phyloP scores from a whole-genome alignment of 2,888 invertebrate genomes.

The Subacronicta megacephala region DNA sequence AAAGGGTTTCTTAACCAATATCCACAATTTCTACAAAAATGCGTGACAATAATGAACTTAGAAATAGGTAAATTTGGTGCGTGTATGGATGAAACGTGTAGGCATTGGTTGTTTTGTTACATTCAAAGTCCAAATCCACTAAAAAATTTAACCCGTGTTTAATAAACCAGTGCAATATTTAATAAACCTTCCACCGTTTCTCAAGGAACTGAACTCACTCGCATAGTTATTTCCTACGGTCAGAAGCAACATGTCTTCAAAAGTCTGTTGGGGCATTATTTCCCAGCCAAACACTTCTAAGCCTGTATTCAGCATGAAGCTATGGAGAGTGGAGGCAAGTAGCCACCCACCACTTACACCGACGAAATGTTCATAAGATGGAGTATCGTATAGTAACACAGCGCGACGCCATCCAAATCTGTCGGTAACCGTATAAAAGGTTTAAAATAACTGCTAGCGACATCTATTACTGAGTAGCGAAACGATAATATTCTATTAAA shows the following conservation, averaged over 20 bases:
- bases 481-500: conserved; percentile 15
- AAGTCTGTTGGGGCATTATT: conserved; percentile 73
- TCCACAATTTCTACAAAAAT: not conserved
- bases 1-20: not conserved
- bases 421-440: conserved; percentile 53
- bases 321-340: conserved; percentile 93
- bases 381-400: conserved; percentile 93
- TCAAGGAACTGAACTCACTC: conserved; percentile 85
- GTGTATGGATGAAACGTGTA: not conserved
- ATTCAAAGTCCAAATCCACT: too few species aligned
- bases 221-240: conserved; percentile 86
- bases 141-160: conserved; percentile 4
- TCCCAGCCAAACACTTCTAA: conserved; percentile 75
- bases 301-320: conserved; percentile 81
- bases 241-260: conserved; percentile 85
- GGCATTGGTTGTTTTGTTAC: too few species aligned
- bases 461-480: conserved; percentile 66
- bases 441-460: conserved; percentile 48
- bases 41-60: not conserved
- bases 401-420: conserved; percentile 93
- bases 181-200: conserved; percentile 27
- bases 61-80: not conserved
- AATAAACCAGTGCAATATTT: conserved; percentile 10
- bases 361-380: conserved; percentile 91
- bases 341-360: conserved; percentile 94